Conservation (phyloP, 1,140 invertebrate genomes). For the Drosophila lacteicornis region DNA sequence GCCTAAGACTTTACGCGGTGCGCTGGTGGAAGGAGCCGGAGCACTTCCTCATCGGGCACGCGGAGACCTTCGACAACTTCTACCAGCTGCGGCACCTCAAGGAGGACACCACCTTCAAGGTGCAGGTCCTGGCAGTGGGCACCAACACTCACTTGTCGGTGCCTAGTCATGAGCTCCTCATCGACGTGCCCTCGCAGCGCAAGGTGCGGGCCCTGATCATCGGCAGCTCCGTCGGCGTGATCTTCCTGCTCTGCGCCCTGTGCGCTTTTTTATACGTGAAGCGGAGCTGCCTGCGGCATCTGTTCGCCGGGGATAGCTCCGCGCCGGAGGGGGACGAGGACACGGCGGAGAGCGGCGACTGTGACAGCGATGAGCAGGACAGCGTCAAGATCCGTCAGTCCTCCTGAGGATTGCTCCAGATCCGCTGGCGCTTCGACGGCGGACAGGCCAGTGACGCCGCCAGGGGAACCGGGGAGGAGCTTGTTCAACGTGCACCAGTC, state of each 20-base stretch:
- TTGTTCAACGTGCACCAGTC: constrained; percentile 22
- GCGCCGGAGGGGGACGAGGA: constrained; percentile 57
- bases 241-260: constrained; percentile 86
- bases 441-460: constrained; percentile 17
- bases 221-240: constrained; percentile 87
- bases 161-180: constrained; percentile 86
- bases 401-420: constrained; percentile 71
- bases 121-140: constrained; percentile 88
- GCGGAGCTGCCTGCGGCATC: constrained; percentile 75
- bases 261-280: constrained; percentile 87
- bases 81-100: constrained; percentile 88
- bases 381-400: constrained; percentile 69
- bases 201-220: constrained; percentile 88
- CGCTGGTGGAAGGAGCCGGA: constrained; percentile 87
- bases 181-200: constrained; percentile 88
- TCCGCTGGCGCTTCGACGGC: constrained; percentile 60
- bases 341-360: constrained; percentile 67
- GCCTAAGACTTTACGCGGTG: constrained; percentile 87
- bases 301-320: constrained; percentile 61
- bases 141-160: constrained; percentile 86
- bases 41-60: constrained; percentile 87
- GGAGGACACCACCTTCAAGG: constrained; percentile 88
- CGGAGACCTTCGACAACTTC: constrained; percentile 88
- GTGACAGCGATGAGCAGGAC: constrained; percentile 66
- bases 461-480: not conserved